Evolutionary conservation across 1,140 invertebrate genomes (phyloP), one percentile per base, ranked within the genome.

Genomic region (Drosophila pachea): DNA sequence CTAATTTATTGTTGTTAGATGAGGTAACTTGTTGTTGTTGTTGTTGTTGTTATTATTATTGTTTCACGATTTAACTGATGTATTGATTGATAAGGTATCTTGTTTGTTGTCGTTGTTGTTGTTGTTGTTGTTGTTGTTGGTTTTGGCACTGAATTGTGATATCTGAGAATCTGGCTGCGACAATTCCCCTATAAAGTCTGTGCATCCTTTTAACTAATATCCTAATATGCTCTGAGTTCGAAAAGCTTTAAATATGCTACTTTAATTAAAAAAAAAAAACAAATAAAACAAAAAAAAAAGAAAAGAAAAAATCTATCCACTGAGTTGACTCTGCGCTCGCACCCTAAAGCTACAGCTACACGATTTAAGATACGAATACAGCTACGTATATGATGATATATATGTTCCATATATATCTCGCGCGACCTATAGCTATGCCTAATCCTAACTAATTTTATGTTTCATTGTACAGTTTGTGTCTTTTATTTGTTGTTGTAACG

Each of bases 181-280:
- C 3, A 22, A 22, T 22, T 22, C 22, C 22, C 22, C 22, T 22
- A 22, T 22, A 22, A 22, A 22, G 22, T 22, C 22, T 56, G 43
- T 31, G 61, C 38, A 14, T 43, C 40, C 43, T 35, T 61, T 55
- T 69, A 65, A 50, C 36, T 82, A 79, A 84, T 83, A 83, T 79
- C 79, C 74, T 83, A 83, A 76, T 66, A 84, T 83, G 81, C 69
- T 76, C 73, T 86, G 81, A 81, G 81, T 81, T 76, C 49, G 55
- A 61, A 76, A 73, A 69, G 61, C 66, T 76, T 66, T 68, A 67
- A n/a, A 32, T 48, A 67, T 6, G 12, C 7, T 43, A 14, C 22
- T 22, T 22, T 22, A 22, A 22, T 22, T 22, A 22, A 22, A 22
- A 22, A 22, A 22, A 22, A 22, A 22, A 22, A 22, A n/a, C n/a